Percentiles rank a stretch among this genome's conserved stretches.
Conservation (phyloP, 2,797 vertebrate genomes). For the Lithobates pipiens region DNA sequence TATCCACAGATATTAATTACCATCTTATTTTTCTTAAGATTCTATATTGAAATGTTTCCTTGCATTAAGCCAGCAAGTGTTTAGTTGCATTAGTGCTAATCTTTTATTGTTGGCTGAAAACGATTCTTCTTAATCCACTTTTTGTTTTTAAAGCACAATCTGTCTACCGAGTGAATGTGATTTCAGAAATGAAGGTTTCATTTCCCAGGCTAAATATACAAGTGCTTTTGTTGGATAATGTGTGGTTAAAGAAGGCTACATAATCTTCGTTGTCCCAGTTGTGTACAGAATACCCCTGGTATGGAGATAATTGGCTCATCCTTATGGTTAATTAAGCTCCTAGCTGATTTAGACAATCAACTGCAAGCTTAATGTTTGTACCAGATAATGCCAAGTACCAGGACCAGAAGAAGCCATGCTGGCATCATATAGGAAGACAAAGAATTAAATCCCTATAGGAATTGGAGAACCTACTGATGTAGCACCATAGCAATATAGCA, state of each 20-base stretch:
- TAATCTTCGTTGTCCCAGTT: constrained; percentile 10
- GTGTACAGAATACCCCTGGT: constrained; percentile 26
- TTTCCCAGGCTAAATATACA: constrained; percentile 52
- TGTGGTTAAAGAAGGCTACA: constrained; percentile 46
- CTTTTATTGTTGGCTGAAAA: constrained; percentile 55
- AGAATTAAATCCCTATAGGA: background rate
- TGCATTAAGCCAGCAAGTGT: constrained; percentile 39
- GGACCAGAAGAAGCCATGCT: constrained; percentile 62
- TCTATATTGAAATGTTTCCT: constrained; percentile 22
- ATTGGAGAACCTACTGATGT: background rate
- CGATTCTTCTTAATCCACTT: constrained; percentile 55
- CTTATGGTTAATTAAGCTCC: constrained; percentile 51
- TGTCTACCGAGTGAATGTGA: constrained; percentile 43
- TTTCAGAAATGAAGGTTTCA: constrained; percentile 49
- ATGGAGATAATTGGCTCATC: constrained; percentile 61
- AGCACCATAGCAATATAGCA: background rate
- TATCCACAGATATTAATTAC: constrained; percentile 5
- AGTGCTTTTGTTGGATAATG: constrained; percentile 54
- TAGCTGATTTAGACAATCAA: constrained; percentile 49
- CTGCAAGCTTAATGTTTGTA: constrained; percentile 63
- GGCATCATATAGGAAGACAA: background rate
- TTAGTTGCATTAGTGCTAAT: constrained; percentile 43
- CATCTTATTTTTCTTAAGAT: constrained; percentile 32
- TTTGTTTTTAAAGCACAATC: constrained; percentile 53
- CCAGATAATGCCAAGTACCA: constrained; percentile 41